Evolutionary conservation across 2,113 vertebrate species (phyloP), one percentile per base, ranked within the genome.

Genomic region (Tringa solitaria): DNA sequence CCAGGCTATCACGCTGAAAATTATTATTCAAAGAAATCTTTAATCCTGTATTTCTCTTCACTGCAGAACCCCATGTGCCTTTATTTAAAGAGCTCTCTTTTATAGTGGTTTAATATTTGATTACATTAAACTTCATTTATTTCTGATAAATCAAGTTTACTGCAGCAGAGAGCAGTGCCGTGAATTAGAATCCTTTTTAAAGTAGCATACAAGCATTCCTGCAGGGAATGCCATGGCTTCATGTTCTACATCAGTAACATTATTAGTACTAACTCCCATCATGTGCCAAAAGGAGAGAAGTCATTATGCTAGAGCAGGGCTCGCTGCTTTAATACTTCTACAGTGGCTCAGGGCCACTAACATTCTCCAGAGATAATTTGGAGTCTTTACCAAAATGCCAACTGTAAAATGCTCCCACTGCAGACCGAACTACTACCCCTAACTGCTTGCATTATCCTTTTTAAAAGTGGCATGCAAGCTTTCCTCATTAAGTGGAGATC

Each of bases 1-100:
- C 56, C 98, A 78, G 89, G 97, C 46, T 97, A 96, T 41, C 95
- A 28, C 90, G 98, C 43, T 98, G 56, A 61, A 67, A 85, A 80
- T 3, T 30, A 1, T 5, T 57, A 33, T 46, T 75, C 78, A 54
- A 88, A 73, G 5, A 43, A 67, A 76, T 37, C 6, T 78, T 80
- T 21, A 28, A 68, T 48, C 64, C 45, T 69, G 9, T 23, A n/a
- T 63, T 91, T 57, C 59, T 27, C 30, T n/a, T 8, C 86, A 76
- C 50, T 75, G 70, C 53, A 88, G 28, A 76, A 69, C 20, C 5
- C 56, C 4, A 0, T 4, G 14, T 48, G 63, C 60, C 60, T 84
- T 93, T 43, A 67, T 10, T 3, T 43, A 37, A 46, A 46, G 28
- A 53, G 37, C 27, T 59, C 45, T 81, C 35, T 53, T 59, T 56